phyloP scores from a whole-genome alignment of 1,140 invertebrate genomes.

The Procambarus clarkii region DNA sequence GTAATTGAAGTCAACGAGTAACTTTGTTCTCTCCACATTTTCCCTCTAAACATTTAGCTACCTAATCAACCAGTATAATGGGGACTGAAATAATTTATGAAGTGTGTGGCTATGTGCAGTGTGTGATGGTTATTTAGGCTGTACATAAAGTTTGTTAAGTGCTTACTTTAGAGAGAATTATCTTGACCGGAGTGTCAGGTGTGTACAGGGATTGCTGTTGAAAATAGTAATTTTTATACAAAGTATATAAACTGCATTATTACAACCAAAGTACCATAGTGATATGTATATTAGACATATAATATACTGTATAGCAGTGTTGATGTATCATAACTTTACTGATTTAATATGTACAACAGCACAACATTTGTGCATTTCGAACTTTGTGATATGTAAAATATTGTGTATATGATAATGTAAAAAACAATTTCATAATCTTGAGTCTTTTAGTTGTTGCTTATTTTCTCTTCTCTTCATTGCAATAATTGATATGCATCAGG shows the following conservation, averaged over 20 bases:
- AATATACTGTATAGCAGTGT: conserved; percentile 31
- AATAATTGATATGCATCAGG: conserved; percentile 6
- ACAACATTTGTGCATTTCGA: conserved; percentile 66
- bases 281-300: conserved; percentile 65
- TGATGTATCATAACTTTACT: conserved; percentile 28
- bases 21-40: not conserved
- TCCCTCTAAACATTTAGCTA: not conserved
- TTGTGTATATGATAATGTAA: conserved; percentile 63
- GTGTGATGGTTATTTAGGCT: not conserved
- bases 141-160: not conserved
- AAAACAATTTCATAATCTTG: not conserved
- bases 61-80: not conserved
- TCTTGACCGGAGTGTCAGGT: not conserved
- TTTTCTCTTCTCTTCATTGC: not conserved
- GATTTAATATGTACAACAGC: conserved; percentile 48
- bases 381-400: conserved; percentile 65
- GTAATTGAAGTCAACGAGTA: not conserved
- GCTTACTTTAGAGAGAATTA: not conserved
- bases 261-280: conserved; percentile 66
- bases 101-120: not conserved
- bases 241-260: conserved; percentile 59
- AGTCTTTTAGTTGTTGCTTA: conserved; percentile 21
- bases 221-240: conserved; percentile 18
- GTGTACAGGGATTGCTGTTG: conserved; percentile 1
- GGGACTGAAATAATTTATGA: not conserved